These are phyloP conservation scores for Channa striata DNA, from an alignment of 2,797 vertebrate species.

Conservation along the genomic window DNA sequence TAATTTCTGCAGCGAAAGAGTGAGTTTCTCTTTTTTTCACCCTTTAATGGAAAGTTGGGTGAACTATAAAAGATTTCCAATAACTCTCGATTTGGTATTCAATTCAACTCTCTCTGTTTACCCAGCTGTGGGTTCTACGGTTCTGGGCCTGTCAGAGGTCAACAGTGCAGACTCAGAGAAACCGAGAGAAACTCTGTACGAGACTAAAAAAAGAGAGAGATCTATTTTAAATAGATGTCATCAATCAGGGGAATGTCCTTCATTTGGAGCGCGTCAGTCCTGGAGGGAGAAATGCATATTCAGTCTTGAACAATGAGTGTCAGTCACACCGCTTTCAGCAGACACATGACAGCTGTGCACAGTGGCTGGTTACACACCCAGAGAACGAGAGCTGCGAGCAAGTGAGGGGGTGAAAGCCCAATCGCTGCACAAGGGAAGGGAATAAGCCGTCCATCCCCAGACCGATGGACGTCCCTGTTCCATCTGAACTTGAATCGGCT, in stretches of 20 bases:
- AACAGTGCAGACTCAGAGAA: conserved; percentile 21
- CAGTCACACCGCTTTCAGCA: conserved; percentile 66
- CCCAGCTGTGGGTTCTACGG: conserved; percentile 7
- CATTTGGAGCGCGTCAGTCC: conserved; percentile 72
- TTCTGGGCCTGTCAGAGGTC: conserved; percentile 42
- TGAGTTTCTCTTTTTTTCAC: not conserved
- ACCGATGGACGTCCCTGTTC: conserved; percentile 55
- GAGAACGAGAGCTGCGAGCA: conserved; percentile 51
- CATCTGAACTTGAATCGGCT: conserved; percentile 31
- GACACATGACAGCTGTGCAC: conserved; percentile 73
- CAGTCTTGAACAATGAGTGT: conserved; percentile 75
- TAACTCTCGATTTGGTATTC: conserved; percentile 24
- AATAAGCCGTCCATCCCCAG: conserved; percentile 46
- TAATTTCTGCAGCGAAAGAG: conserved; percentile 50
- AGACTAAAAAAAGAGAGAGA: conserved; percentile 36
- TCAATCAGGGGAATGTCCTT: conserved; percentile 81
- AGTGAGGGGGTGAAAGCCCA: conserved; percentile 42
- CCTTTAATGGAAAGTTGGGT: conserved; percentile 34
- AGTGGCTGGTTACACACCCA: conserved; percentile 54
- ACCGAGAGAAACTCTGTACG: conserved; percentile 18
- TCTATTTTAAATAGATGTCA: conserved; percentile 77
- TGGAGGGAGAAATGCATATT: conserved; percentile 76
- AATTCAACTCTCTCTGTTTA: conserved; percentile 35
- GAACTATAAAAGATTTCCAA: conserved; percentile 40
- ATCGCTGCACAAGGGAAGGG: conserved; percentile 34